Evolutionary conservation across 2,797 vertebrate genomes (phyloP).

Genomic region (Sebastes matsubarae): DNA sequence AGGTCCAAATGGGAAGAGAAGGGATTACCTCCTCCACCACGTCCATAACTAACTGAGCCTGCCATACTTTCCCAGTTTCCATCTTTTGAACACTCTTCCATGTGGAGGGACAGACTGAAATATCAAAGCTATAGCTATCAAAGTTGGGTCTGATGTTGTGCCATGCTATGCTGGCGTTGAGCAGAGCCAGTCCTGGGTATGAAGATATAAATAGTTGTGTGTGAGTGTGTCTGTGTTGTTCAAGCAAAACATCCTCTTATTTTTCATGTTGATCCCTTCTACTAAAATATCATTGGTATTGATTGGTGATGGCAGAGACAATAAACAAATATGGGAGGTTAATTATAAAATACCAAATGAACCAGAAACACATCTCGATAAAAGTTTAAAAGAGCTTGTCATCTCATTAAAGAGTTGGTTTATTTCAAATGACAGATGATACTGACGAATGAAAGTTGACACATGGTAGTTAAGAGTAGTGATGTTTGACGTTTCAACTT

Average conservation of each 20-base stretch:
- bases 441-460: background rate
- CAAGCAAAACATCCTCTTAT: background rate
- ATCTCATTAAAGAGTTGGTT: background rate
- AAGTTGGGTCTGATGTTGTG: constrained; percentile 39
- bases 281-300: background rate
- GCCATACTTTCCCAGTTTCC: constrained; percentile 5
- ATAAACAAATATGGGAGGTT: background rate
- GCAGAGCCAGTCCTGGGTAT: constrained; percentile 32
- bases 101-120: constrained; percentile 24
- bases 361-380: background rate
- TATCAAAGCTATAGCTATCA: constrained; percentile 38
- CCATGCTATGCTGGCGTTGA: constrained; percentile 43
- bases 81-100: constrained; percentile 13
- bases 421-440: background rate
- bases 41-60: background rate
- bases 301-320: background rate
- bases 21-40: constrained; percentile 18
- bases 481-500: background rate
- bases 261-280: background rate
- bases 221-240: background rate
- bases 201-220: constrained; percentile 56
- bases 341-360: background rate
- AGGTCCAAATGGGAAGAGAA: background rate
- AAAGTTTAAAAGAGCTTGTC: background rate
- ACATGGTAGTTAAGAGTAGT: background rate